phyloP scores from a whole-genome alignment of 2,888 invertebrate genomes.

The Acronicta alni region DNA sequence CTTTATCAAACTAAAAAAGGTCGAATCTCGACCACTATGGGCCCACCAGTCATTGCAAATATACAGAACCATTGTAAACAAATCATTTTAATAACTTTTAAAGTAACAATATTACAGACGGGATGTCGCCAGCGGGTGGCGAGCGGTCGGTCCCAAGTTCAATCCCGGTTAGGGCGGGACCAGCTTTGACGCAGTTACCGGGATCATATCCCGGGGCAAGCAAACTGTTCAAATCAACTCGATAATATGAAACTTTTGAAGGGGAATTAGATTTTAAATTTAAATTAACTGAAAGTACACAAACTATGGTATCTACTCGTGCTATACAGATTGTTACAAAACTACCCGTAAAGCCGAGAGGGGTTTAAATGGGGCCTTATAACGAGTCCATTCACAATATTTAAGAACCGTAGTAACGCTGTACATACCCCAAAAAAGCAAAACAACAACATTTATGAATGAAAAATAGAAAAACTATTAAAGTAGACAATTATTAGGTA shows the following conservation, averaged over 20 bases:
- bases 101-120: constrained; percentile 53
- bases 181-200: constrained; percentile 68
- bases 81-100: constrained; percentile 29
- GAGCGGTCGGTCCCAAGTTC: constrained; percentile 57
- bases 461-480: no score
- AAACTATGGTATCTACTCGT: constrained; percentile 18
- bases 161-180: constrained; percentile 57
- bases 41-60: neutral
- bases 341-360: no score
- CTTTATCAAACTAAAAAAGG: no score
- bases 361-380: no score
- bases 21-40: no score
- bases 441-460: no score
- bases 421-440: no score
- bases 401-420: no score
- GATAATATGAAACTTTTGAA: constrained; percentile 48
- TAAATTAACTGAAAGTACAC: constrained; percentile 53
- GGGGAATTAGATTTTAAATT: constrained; percentile 57
- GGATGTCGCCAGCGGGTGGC: constrained; percentile 60
- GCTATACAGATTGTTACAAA: no score
- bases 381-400: no score
- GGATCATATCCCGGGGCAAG: constrained; percentile 68
- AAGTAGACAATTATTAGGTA: no score
- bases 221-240: constrained; percentile 60
- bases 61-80: constrained; percentile 57